Evolutionary conservation across 2,888 invertebrate genomes (phyloP).

Genomic region (Drosophila melanosoma): DNA sequence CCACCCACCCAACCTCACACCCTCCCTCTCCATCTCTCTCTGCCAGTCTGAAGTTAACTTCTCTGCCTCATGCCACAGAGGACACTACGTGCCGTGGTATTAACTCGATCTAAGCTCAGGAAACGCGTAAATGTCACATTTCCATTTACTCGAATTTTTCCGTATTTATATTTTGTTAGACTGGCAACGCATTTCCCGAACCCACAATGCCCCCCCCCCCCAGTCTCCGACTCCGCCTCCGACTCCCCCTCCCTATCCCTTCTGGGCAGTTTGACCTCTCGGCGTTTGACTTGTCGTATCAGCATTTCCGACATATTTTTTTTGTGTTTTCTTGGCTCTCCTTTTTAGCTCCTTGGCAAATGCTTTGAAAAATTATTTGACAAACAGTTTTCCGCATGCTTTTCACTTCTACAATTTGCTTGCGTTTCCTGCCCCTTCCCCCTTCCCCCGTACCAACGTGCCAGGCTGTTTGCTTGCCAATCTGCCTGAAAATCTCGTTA

Average conservation of each 20-base stretch:
- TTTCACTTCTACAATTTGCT: conserved; percentile 37
- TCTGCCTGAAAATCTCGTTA: conserved; percentile 58
- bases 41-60: not conserved
- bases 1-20: too few species aligned
- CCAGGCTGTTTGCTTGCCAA: conserved; percentile 20
- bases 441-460: too few species aligned
- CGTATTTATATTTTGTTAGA: conserved; percentile 70
- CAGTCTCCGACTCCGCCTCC: too few species aligned
- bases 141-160: conserved; percentile 72
- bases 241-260: not conserved
- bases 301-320: conserved; percentile 40
- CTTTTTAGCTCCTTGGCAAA: conserved; percentile 37
- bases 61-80: not conserved
- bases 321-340: conserved; percentile 9
- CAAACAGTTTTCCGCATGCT: conserved; percentile 77
- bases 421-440: not conserved
- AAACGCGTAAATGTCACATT: conserved; percentile 78
- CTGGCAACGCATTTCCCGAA: conserved; percentile 37
- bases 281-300: conserved; percentile 58
- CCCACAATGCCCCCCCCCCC: conserved; percentile 11
- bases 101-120: conserved; percentile 75
- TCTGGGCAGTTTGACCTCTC: conserved; percentile 5
- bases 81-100: conserved; percentile 72
- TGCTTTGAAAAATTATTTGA: conserved; percentile 76
- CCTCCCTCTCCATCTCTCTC: not conserved